Percentiles rank a stretch among this genome's conserved stretches.
These are phyloP conservation scores for Phthorimaea operculella DNA, from an alignment of 1,140 invertebrate genomes.

Conservation along the genomic window DNA sequence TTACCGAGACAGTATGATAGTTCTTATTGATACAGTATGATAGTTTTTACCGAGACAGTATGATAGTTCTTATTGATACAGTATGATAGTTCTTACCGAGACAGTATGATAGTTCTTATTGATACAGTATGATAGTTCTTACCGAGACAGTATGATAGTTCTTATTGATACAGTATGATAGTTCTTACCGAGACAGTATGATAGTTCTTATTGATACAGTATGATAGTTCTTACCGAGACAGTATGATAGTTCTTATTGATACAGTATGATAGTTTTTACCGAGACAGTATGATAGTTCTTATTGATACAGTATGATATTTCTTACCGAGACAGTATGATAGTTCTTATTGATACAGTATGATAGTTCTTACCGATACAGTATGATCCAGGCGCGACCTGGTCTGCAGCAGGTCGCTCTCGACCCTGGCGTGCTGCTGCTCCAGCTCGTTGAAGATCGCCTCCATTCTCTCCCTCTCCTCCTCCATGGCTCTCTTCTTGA, in stretches of 20 bases:
- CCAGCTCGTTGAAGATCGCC: slow-evolving; percentile 69
- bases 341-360: slow-evolving; percentile 64
- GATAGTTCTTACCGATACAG: slow-evolving; percentile 49
- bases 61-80: too few species aligned
- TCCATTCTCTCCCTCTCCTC: slow-evolving; percentile 74
- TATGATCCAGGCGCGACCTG: slow-evolving; percentile 65
- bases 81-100: too few species aligned
- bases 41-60: too few species aligned
- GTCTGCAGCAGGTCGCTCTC: slow-evolving; percentile 64
- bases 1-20: too few species aligned
- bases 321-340: slow-evolving; percentile 55
- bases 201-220: slow-evolving; percentile 63
- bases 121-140: too few species aligned
- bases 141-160: too few species aligned
- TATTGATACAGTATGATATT: too few species aligned
- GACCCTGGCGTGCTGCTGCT: slow-evolving; percentile 53
- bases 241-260: slow-evolving; percentile 64
- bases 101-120: too few species aligned
- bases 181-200: slow-evolving; percentile 51
- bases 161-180: too few species aligned
- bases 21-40: too few species aligned
- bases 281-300: slow-evolving; percentile 62
- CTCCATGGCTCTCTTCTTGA: slow-evolving; percentile 75
- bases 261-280: too few species aligned
- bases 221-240: slow-evolving; percentile 40